Base-by-base conservation (phyloP, 1,140 invertebrate species). In the Drosophila kohkoa region DNA sequence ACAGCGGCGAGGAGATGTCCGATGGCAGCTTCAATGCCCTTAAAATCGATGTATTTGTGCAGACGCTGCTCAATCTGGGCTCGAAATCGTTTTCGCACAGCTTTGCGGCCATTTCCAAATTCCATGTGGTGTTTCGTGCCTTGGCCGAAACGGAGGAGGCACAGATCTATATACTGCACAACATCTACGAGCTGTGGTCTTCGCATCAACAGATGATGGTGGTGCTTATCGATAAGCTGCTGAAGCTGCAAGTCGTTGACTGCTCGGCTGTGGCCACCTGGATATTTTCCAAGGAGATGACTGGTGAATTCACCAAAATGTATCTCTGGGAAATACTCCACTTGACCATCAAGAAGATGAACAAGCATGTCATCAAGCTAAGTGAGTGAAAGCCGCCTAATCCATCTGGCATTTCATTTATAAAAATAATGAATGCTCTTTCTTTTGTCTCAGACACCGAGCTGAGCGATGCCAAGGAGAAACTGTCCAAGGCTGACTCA, bases 321-420 rank as follows among this genome's bases (percentile, higher is more conserved):
- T 99, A 98, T 91, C 95, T 99, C n/a, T 99, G 98, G 98, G 98
- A 99, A 94, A 98, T 99, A 62, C 93, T 99, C 10, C 98, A 99
- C 93, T 93, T 98, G 51, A 99, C 98, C 1, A 99, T 99, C 69
- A 96, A 97, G 78, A 99, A 99, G 93, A 99, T 99, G 96, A 98
- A 97, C 88, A 98, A 98, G 91, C 97, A 99, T 89, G 98, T 99
- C 0, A 95, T 95, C 1, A 97, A 98, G 90, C 93, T 99, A 49
- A 95, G 94, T 93, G 92, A 94, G 85, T 81, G 7, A 1, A 7
- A 5, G 4, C 5, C 4, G 0, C 41, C 25, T 5, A 10, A 54
- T 49, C 2, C n/a, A 0, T 25, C 1, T 5, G 16, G 35, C 45
- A 4, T 25, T 25, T 25, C 20, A 25, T 25, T 25, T 25, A 25